Evolutionary conservation across 2,113 vertebrate species (phyloP), one percentile per base, ranked within the genome.

Genomic region (Aleadryas rufinucha): DNA sequence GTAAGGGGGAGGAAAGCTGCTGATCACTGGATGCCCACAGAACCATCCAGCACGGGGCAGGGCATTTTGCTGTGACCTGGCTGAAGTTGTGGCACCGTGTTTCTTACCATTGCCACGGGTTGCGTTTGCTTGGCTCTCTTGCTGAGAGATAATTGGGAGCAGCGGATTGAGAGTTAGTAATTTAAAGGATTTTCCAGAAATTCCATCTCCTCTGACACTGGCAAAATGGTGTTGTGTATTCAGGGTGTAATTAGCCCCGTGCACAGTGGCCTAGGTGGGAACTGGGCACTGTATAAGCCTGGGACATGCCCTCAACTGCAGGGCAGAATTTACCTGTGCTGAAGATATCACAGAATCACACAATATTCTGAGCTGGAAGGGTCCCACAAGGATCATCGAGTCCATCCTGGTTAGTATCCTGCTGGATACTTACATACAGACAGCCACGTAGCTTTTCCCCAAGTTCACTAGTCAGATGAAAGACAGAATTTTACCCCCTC

Each of bases 41-140:
- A 77, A 18, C 16, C 60, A 45, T 39, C 23, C 54, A 41, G 45
- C 59, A 20, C 2, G 0, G 28, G 42, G 76, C 57, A 72, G 50
- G 39, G 26, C 17, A 6, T 44, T 65, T 14, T 44, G 7, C 42
- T 20, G 42, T 23, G 41, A 30, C 19, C 61, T 45, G 50, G 30
- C 64, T 78, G 74, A 45, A 16, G 49, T 33, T 2, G 8, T 1
- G 0, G 45, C 13, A 4, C 50, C 6, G 27, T 0, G 0, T 11
- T 22, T 15, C 37, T 72, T 16, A 14, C 20, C 15, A 2, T 16
- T 60, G 68, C 50, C 20, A 9, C 1, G 2, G 21, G 28, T 37
- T 3, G 2, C 2, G 0, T 74, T 60, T 86, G 37, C 50, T 79
- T 72, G 41, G 52, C 21, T 76, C 15, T 10, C 24, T 11, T 78